A percentile compares a stretch with the other conserved stretches of the same genome.
These are phyloP conservation scores for Mustela lutreola DNA, from an alignment of 2,113 vertebrate genomes.

Conservation along the genomic window DNA sequence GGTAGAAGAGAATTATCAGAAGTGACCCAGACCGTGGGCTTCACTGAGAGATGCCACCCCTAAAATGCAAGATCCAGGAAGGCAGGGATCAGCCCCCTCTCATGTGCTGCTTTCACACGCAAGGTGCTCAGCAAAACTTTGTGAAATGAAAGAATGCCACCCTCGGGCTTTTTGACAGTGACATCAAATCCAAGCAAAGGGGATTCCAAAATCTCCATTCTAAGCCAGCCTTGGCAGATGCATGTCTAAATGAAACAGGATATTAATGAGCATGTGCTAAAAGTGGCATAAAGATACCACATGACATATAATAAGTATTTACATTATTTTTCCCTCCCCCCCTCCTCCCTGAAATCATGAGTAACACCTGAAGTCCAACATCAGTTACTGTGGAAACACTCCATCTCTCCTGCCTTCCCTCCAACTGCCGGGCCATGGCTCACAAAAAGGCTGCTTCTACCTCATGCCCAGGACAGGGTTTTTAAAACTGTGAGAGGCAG, in stretches of 20 bases:
- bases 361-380: slow-evolving; percentile 43
- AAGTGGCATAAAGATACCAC: not conserved
- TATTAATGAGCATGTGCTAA: slow-evolving; percentile 49
- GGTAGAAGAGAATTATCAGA: not conserved
- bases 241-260: not conserved
- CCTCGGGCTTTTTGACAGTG: not conserved
- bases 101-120: not conserved
- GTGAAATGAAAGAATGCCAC: not conserved
- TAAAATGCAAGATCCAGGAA: not conserved
- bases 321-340: slow-evolving; percentile 13
- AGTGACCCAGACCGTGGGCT: not conserved
- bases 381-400: not conserved
- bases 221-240: not conserved
- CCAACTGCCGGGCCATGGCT: not conserved
- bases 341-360: not conserved
- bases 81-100: not conserved
- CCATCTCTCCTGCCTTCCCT: not conserved
- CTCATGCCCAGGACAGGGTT: not conserved
- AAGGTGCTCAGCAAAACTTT: not conserved
- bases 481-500: not conserved
- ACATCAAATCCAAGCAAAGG: not conserved
- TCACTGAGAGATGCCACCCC: not conserved
- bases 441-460: not conserved
- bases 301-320: slow-evolving; percentile 66
- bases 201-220: slow-evolving; percentile 32